Evolutionary conservation across 1,140 invertebrate genomes (phyloP), one percentile per base, ranked within the genome.

Genomic region (Ericerus pela): DNA sequence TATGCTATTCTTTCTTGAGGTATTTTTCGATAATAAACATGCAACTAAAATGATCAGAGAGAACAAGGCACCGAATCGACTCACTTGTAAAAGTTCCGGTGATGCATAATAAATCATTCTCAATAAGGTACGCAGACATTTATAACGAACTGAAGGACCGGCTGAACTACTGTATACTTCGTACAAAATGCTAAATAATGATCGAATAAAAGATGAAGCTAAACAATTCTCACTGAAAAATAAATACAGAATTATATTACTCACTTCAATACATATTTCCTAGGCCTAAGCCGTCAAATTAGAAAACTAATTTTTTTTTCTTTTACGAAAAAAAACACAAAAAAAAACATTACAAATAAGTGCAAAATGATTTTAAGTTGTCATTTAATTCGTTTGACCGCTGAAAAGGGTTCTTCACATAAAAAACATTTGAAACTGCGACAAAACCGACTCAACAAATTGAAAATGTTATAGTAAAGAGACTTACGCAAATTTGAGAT

Each of bases 121-220:
- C 14, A 97, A 75, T 20, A 97, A 76, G n/a, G 94, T 92, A 66
- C 91, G 82, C 24, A 97, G 76, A 69, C 93, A 96, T 71, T 95
- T 94, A 71, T 92, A 93, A 63, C 93, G 81, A 12, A 97, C 91
- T 54, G 92, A 88, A n/a, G 92, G 92, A 5, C 94, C 94, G 54
- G 94, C 93, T 22, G 90, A 95, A 60, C 89, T 94, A 66, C 90
- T 94, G 71, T 98, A 97, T 22, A 97, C 92, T 74, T 98, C 92
- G 70, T 95, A 93, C 16, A 96, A 74, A 18, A 89, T 83, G 37
- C 85, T 84, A 72, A 97, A 95, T 54, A 97, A 73, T 22, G 90
- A 85, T 66, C 84, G 77, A 60, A 93, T 87, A 64, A 93, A 92
- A 30, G 79, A 77, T 5, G 81, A 78, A 6, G 82, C 81, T 47